phyloP scores from a whole-genome alignment of 2,888 invertebrate species.

The Junonia oenone region DNA sequence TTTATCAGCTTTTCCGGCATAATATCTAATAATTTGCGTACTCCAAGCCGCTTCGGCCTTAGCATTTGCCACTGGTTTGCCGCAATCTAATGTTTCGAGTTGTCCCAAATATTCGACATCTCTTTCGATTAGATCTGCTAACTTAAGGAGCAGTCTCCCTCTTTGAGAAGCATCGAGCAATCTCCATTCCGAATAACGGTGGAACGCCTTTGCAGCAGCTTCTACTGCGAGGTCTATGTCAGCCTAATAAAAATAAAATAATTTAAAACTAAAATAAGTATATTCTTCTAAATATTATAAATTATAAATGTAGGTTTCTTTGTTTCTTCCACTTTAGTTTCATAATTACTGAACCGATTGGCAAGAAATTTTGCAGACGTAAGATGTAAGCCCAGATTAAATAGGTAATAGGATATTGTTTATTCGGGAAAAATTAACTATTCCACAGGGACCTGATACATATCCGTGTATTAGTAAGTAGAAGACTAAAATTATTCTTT shows the following conservation, averaged over 20 bases:
- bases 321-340: too few relatives aligned
- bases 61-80: conserved; percentile 90
- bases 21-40: conserved; percentile 86
- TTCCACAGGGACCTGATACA: too few relatives aligned
- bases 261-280: too few relatives aligned
- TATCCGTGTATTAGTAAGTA: too few relatives aligned
- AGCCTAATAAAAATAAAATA: conserved; percentile 66
- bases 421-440: too few relatives aligned
- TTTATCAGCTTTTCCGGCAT: conserved; percentile 96
- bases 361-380: too few relatives aligned
- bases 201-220: conserved; percentile 89
- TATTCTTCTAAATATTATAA: too few relatives aligned
- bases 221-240: conserved; percentile 90
- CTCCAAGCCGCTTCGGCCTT: conserved; percentile 83
- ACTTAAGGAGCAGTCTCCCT: conserved; percentile 84
- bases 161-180: conserved; percentile 89
- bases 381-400: too few relatives aligned
- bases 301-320: background rate
- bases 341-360: too few relatives aligned
- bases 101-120: conserved; percentile 88
- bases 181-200: conserved; percentile 87
- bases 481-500: too few relatives aligned
- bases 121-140: conserved; percentile 88
- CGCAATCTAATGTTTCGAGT: conserved; percentile 96
- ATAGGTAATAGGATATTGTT: too few relatives aligned